These are phyloP conservation scores for Dicranocentrus wangi DNA, from an alignment of 2,888 invertebrate genomes.

Conservation along the genomic window DNA sequence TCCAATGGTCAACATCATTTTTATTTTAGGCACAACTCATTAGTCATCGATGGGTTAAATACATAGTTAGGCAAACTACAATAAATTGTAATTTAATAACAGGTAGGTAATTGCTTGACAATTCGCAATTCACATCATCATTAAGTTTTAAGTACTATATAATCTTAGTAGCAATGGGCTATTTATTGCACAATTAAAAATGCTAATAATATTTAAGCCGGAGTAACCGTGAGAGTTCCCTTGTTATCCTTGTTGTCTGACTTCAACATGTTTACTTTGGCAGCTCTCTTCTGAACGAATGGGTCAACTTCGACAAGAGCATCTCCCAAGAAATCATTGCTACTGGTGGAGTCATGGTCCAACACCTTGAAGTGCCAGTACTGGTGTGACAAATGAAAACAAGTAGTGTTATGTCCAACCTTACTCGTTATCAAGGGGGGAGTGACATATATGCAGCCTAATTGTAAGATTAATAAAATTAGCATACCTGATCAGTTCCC, in stretches of 20 bases:
- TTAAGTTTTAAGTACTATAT: no score
- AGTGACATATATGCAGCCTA: no score
- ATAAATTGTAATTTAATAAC: no score
- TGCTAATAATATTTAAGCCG: constrained; percentile 65
- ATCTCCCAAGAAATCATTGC: constrained; percentile 66
- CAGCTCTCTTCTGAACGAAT: constrained; percentile 63
- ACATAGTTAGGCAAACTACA: no score
- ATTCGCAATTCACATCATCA: no score
- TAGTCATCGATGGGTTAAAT: no score
- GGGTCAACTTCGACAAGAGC: constrained; percentile 64
- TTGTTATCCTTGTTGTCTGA: constrained; percentile 60
- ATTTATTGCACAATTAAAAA: no score
- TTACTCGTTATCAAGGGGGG: background rate
- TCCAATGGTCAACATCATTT: no score
- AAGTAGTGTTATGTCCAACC: background rate
- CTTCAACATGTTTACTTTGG: constrained; percentile 62
- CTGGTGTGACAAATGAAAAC: constrained; percentile 46
- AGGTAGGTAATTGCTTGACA: no score
- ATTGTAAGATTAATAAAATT: no score
- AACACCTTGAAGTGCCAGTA: constrained; percentile 63
- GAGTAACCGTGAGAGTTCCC: constrained; percentile 64
- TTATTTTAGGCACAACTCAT: no score
- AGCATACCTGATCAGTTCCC: constrained; percentile 53
- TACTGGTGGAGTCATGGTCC: constrained; percentile 60
- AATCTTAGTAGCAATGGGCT: no score